phyloP scores from a whole-genome alignment of 2,797 vertebrate genomes.

The Scarus forsteni region DNA sequence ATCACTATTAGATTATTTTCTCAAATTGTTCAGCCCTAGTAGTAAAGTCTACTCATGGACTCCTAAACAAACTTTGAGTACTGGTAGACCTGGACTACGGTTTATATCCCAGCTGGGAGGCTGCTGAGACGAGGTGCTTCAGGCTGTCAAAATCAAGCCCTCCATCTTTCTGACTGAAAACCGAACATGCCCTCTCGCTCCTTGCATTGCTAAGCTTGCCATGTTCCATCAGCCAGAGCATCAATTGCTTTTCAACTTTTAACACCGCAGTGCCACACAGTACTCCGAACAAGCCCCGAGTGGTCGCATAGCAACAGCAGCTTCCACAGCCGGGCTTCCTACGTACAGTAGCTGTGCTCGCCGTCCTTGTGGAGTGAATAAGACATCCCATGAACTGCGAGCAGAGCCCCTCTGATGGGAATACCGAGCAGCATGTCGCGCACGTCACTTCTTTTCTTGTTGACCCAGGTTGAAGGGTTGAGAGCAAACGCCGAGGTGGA shows the following conservation, averaged over 20 bases:
- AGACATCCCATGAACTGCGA: background rate
- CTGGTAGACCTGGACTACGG: too few relatives aligned
- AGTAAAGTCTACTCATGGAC: too few relatives aligned
- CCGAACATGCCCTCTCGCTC: background rate
- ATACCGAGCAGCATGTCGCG: constrained; percentile 8
- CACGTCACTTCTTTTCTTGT: background rate
- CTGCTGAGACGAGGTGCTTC: too few relatives aligned
- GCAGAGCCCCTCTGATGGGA: constrained; percentile 8
- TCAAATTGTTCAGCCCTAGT: too few relatives aligned
- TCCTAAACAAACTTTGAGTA: too few relatives aligned
- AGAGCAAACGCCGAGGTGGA: constrained; percentile 22
- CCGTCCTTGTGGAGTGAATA: constrained; percentile 24
- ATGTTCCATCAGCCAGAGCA: background rate
- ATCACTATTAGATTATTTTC: too few relatives aligned
- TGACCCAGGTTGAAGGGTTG: background rate
- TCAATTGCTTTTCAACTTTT: constrained; percentile 32
- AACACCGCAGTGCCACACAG: background rate
- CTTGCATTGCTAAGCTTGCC: background rate
- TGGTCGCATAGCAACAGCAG: constrained; percentile 68
- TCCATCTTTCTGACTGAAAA: background rate
- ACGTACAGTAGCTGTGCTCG: constrained; percentile 11
- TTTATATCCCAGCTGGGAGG: too few relatives aligned
- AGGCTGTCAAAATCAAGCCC: background rate
- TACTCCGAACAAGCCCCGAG: constrained; percentile 19
- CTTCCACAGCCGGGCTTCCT: constrained; percentile 25